These are phyloP conservation scores for Cyaniris semiargus DNA, from an alignment of 2,888 invertebrate species.

Conservation along the genomic window DNA sequence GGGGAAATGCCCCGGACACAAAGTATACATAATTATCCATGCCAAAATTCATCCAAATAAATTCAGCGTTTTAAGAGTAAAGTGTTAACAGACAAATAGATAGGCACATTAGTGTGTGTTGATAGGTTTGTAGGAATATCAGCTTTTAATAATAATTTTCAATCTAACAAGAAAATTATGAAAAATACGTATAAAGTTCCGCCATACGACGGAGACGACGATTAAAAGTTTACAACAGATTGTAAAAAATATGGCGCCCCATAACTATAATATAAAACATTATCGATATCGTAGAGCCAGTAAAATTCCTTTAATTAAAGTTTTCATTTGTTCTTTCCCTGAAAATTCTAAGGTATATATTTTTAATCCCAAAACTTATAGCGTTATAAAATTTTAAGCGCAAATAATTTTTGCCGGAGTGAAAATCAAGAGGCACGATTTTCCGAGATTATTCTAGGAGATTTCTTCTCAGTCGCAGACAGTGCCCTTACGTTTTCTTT, in stretches of 20 bases:
- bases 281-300: conserved; percentile 15
- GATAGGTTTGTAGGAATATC: background rate
- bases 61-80: no score
- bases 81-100: no score
- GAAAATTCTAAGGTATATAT: background rate
- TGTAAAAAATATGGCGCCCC: conserved; percentile 26
- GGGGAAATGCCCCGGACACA: no score
- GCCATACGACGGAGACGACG: conserved; percentile 10
- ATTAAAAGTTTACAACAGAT: conserved; percentile 27
- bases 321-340: background rate
- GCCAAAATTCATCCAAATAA: no score
- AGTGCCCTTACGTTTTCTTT: background rate
- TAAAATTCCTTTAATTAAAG: conserved; percentile 23
- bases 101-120: no score
- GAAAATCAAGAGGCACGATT: background rate
- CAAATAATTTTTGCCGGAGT: background rate
- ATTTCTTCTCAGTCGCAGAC: background rate
- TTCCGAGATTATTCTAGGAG: background rate
- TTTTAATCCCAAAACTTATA: background rate
- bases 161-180: background rate
- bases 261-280: conserved; percentile 23
- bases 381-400: background rate
- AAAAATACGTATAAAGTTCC: background rate
- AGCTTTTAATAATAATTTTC: background rate
- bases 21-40: no score